Evolutionary conservation across 2,888 invertebrate genomes (phyloP).

Genomic region (Gasteruption jaculator): DNA sequence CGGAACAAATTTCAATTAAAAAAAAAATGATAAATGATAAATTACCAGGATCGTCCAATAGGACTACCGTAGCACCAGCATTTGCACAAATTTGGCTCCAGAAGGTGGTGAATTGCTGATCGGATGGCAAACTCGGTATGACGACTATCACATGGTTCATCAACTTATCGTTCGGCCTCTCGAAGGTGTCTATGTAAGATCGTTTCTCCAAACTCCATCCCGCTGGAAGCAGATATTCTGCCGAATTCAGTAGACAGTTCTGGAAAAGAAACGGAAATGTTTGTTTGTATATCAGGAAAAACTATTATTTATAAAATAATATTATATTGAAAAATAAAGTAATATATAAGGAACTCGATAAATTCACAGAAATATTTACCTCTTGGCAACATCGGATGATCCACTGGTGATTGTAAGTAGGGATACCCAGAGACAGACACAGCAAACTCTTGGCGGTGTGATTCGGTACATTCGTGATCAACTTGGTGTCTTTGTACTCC

Average conservation of each 20-base stretch:
- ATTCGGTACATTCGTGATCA: constrained; percentile 68
- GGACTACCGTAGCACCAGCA: constrained; percentile 51
- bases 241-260: constrained; percentile 49
- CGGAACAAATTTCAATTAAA: too few species aligned
- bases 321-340: constrained; percentile 2
- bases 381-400: constrained; percentile 60
- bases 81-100: constrained; percentile 62
- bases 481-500: constrained; percentile 56
- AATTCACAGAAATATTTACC: constrained; percentile 22
- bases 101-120: constrained; percentile 57
- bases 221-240: constrained; percentile 58
- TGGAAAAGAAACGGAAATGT: constrained; percentile 18
- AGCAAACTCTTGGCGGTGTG: constrained; percentile 71
- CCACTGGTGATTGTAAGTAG: constrained; percentile 65
- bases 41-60: constrained; percentile 36
- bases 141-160: constrained; percentile 35
- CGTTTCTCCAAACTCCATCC: constrained; percentile 59
- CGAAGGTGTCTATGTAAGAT: constrained; percentile 49
- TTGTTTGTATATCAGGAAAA: neutral
- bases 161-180: constrained; percentile 36
- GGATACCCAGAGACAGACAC: constrained; percentile 65
- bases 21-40: constrained; percentile 1
- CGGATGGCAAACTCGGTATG: constrained; percentile 41
- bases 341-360: constrained; percentile 1
- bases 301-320: neutral